Evolutionary conservation across 2,888 invertebrate genomes (phyloP).

Genomic region (Ichneumon xanthorius): DNA sequence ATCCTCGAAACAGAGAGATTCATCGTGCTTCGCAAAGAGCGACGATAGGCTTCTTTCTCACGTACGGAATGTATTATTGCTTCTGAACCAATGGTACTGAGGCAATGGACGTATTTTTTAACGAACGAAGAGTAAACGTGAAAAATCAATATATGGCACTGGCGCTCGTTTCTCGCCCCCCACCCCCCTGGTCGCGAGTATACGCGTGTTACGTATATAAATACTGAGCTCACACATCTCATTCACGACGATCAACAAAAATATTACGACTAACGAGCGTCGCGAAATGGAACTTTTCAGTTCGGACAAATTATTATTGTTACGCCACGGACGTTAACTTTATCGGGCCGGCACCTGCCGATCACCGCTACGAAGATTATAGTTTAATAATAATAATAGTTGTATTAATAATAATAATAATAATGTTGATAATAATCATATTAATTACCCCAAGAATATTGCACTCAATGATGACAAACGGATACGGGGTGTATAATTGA

Average conservation of each 20-base stretch:
- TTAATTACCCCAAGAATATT: slow-evolving; percentile 72
- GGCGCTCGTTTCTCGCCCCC: slow-evolving; percentile 35
- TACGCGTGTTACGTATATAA: slow-evolving; percentile 1
- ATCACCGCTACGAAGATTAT: slow-evolving; percentile 31
- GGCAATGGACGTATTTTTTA: slow-evolving; percentile 65
- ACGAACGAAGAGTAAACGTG: slow-evolving; percentile 45
- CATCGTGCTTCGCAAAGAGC: slow-evolving; percentile 13
- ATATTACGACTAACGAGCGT: slow-evolving; percentile 35
- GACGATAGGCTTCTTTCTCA: slow-evolving; percentile 26
- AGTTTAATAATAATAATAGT: slow-evolving; percentile 18
- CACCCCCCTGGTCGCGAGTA: background rate
- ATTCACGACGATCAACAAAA: slow-evolving; percentile 38
- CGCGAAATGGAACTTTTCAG: slow-evolving; percentile 49
- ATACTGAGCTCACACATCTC: slow-evolving; percentile 4
- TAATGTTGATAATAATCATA: slow-evolving; percentile 21
- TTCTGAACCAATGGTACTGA: slow-evolving; percentile 50
- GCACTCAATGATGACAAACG: slow-evolving; percentile 72
- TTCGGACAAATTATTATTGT: slow-evolving; percentile 75
- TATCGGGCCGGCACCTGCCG: slow-evolving; percentile 1
- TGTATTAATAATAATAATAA: slow-evolving; percentile 55
- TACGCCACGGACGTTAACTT: slow-evolving; percentile 75
- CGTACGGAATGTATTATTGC: slow-evolving; percentile 32
- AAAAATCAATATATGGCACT: slow-evolving; percentile 43
- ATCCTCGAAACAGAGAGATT: slow-evolving; percentile 30
- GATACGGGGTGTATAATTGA: slow-evolving; percentile 65